A percentile compares a stretch with the other conserved stretches of the same genome.
Conservation (phyloP, 2,797 vertebrate genomes). For the Onychomys torridus region DNA sequence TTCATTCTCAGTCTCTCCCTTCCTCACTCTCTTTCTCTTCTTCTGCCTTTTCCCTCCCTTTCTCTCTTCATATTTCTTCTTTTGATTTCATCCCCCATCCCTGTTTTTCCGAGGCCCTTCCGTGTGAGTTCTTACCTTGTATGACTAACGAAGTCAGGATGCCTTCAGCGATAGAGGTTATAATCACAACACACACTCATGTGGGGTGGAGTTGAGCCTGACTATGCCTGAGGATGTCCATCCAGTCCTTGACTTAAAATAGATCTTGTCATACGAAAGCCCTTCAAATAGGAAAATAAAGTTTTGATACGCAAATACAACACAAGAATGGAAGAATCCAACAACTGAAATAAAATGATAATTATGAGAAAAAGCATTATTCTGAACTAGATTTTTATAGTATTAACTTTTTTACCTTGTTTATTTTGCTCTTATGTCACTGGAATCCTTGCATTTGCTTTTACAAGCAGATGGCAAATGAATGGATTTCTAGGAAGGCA, state of each 20-base stretch:
- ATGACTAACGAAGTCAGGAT: background rate
- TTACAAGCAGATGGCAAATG: background rate
- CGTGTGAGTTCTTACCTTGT: background rate
- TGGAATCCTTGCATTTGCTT: background rate
- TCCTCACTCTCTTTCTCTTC: too few relatives aligned
- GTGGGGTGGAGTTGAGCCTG: background rate
- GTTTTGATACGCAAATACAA: background rate
- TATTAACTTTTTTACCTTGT: constrained; percentile 2
- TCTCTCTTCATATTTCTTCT: background rate
- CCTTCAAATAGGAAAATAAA: background rate
- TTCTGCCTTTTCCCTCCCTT: background rate
- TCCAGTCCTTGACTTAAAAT: background rate
- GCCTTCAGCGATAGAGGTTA: background rate
- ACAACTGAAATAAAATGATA: background rate
- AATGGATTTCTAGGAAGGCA: background rate
- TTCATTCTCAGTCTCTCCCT: background rate
- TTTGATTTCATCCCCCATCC: background rate
- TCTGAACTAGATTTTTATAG: background rate
- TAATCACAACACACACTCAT: background rate
- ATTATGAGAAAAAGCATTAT: background rate
- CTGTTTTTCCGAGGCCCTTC: background rate
- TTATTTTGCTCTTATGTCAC: background rate
- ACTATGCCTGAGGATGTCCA: background rate
- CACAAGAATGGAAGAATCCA: background rate
- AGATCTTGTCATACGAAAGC: background rate